phyloP scores from a whole-genome alignment of 2,888 invertebrate genomes.

The Taphrorychus bicolor region DNA sequence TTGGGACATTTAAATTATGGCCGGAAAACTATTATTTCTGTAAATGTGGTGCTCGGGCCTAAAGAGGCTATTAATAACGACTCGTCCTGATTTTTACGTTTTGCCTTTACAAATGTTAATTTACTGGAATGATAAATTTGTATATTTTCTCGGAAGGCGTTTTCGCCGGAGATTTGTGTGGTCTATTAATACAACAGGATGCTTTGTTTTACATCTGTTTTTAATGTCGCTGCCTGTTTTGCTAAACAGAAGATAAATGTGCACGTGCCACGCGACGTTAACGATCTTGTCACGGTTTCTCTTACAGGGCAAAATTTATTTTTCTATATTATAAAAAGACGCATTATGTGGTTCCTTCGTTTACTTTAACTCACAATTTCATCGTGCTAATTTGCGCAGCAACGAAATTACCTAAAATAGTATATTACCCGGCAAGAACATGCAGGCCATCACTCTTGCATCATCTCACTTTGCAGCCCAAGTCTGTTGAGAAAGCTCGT shows the following conservation, averaged over 20 bases:
- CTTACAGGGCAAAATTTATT: too few relatives aligned
- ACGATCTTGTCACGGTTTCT: neutral
- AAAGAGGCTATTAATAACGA: slow-evolving; percentile 27
- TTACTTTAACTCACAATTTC: too few relatives aligned
- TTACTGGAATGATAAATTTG: slow-evolving; percentile 32
- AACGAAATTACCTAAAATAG: too few relatives aligned
- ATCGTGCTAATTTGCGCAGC: too few relatives aligned
- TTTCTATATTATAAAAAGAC: too few relatives aligned
- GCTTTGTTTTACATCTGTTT: slow-evolving; percentile 26
- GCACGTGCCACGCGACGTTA: neutral
- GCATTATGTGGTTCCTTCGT: too few relatives aligned
- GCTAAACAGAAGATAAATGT: slow-evolving; percentile 14
- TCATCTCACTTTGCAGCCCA: too few relatives aligned
- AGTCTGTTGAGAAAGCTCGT: too few relatives aligned
- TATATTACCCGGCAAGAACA: too few relatives aligned
- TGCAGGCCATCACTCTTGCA: too few relatives aligned
- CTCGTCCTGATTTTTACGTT: slow-evolving; percentile 22
- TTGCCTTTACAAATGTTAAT: slow-evolving; percentile 28
- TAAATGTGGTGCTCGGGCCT: slow-evolving; percentile 9
- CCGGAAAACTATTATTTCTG: slow-evolving; percentile 30
- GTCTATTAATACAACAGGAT: slow-evolving; percentile 27
- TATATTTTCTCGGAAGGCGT: slow-evolving; percentile 24
- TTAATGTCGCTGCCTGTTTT: slow-evolving; percentile 6
- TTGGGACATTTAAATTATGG: slow-evolving; percentile 35
- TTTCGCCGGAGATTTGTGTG: slow-evolving; percentile 20